Base-by-base conservation (phyloP, 2,888 invertebrate species). In the Orthonychiurus folsomi region DNA sequence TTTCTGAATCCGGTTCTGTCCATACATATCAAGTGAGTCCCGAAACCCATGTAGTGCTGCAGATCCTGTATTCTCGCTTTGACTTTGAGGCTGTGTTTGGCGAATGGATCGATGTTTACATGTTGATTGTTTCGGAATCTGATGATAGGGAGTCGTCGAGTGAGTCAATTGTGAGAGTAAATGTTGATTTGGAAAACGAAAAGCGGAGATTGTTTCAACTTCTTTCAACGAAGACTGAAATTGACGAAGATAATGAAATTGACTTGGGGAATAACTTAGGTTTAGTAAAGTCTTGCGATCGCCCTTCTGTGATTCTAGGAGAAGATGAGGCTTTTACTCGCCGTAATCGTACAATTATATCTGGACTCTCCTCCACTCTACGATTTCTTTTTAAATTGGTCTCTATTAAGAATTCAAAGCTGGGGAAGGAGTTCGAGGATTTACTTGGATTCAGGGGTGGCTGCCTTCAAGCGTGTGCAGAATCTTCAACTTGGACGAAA, bases 401-500 rank as follows among this genome's bases (percentile, higher is more conserved):
- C 20, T 24, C 25, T 2, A 20, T 55, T 5, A 55, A 55, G 25
- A 20, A 5, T 5, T 12, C 3, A 20, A 20, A 37, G 12, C 20
- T 3, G 9, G 5, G 20, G 12, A 3, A 3, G 12, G n/a, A 28
- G 28, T 26, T 64, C 21, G 50, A 65, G 58, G 78, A 80, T 23
- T 77, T 91, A 52, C 79, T 92, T 18, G 91, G 92, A 1, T 93
- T 91, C 74, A 85, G 89, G 65, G 84, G 83, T 66, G 84, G 87
- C 60, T 91, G 91, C 74, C 79, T 93, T 18, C 81, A 88, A 73
- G 86, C 91, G 1, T 89, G 90, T 60, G 86, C 89, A 26, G 92
- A 92, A 78, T 82, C 84, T 9, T 91, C 92, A 9, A 80, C 88
- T 50, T 93, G 93, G 93, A 94, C 93, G 0, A 87, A 87, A 74